Evolutionary conservation across 2,797 vertebrate genomes (phyloP).

Genomic region (Galagoides demidoff): DNA sequence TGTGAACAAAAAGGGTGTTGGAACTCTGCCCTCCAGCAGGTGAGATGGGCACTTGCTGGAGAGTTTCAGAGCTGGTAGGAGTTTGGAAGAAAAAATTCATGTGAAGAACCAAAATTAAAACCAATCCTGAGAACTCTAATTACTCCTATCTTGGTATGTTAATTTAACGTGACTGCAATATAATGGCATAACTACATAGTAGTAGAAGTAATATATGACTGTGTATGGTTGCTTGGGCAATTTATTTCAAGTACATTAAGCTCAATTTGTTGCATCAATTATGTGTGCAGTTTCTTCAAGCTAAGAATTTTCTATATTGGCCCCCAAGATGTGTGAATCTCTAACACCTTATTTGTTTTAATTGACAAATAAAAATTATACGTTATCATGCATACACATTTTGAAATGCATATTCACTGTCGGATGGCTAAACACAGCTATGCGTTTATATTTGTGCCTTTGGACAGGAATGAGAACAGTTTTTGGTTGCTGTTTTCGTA

Average conservation of each 20-base stretch:
- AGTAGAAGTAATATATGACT: neutral
- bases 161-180: neutral
- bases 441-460: neutral
- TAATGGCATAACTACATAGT: neutral
- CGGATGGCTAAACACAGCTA: neutral
- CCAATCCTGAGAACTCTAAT: neutral
- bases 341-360: neutral
- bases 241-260: neutral
- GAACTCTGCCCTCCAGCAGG: neutral
- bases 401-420: neutral
- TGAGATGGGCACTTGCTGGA: neutral
- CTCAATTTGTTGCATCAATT: neutral
- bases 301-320: neutral
- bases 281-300: neutral
- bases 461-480: neutral
- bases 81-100: neutral
- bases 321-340: neutral
- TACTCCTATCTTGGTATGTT: neutral
- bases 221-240: neutral
- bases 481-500: neutral
- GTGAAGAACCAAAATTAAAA: slow-evolving; percentile 5
- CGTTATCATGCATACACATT: neutral
- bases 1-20: neutral
- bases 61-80: neutral
- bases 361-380: neutral